Evolutionary conservation across 2,888 invertebrate genomes (phyloP).

Genomic region (Drosophila nigricruria): DNA sequence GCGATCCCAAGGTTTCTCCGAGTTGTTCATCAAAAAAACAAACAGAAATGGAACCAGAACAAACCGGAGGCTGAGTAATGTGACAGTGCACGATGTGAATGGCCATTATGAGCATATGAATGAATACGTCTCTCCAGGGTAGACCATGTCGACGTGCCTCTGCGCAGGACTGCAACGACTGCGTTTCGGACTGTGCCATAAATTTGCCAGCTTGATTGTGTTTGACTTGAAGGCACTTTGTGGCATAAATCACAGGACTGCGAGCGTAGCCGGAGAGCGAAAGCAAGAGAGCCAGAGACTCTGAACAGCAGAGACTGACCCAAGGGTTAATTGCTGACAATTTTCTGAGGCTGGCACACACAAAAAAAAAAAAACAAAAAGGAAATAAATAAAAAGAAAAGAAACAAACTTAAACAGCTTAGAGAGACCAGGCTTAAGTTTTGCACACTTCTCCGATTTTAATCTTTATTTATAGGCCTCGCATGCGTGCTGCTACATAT

Average conservation of each 20-base stretch:
- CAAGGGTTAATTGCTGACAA: conserved; percentile 78
- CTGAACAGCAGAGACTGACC: conserved; percentile 51
- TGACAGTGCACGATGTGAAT: conserved; percentile 53
- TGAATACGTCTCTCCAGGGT: conserved; percentile 39
- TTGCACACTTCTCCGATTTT: conserved; percentile 65
- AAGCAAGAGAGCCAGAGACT: conserved; percentile 13
- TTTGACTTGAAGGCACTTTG: conserved; percentile 70
- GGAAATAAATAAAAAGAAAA: background rate
- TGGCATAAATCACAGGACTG: conserved; percentile 73
- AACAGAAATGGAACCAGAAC: conserved; percentile 37
- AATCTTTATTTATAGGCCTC: conserved; percentile 77
- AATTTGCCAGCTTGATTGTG: conserved; percentile 69
- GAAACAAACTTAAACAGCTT: conserved; percentile 31
- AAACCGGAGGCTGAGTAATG: conserved; percentile 50
- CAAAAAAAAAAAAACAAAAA: conserved; percentile 5
- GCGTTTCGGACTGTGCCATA: conserved; percentile 33
- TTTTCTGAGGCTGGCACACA: conserved; percentile 50
- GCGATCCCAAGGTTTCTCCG: conserved; percentile 6
- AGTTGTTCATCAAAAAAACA: conserved; percentile 38
- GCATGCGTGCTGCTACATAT: conserved; percentile 30
- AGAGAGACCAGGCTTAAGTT: conserved; percentile 50
- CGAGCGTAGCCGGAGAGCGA: conserved; percentile 35
- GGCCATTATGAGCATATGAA: conserved; percentile 47
- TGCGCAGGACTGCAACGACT: conserved; percentile 14
- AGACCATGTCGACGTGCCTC: conserved; percentile 32